A percentile compares a stretch with the other conserved stretches of the same genome.
phyloP scores from a whole-genome alignment of 2,888 invertebrate genomes.

The Drosophila cyrtoloma region DNA sequence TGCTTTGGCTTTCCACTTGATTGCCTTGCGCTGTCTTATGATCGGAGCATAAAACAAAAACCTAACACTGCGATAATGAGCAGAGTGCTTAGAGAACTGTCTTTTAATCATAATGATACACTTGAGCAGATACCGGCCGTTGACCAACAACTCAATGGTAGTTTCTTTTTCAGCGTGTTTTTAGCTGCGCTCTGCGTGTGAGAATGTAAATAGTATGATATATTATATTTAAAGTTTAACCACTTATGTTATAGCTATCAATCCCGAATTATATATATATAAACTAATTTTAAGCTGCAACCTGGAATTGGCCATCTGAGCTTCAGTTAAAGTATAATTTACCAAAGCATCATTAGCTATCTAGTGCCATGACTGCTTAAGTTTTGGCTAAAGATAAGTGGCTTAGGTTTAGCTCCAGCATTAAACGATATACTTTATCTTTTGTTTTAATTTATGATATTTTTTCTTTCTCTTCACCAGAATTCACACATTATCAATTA shows the following conservation, averaged over 20 bases:
- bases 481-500: not conserved
- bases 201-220: not conserved
- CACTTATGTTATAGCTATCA: not conserved
- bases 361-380: not conserved
- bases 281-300: not conserved
- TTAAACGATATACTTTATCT: conserved; percentile 2
- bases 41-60: conserved; percentile 27
- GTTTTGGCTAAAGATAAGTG: not conserved
- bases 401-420: not conserved
- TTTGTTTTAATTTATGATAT: not conserved
- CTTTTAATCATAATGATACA: conserved; percentile 7
- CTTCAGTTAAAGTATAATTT: not conserved
- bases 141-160: conserved; percentile 13
- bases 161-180: not conserved
- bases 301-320: not conserved
- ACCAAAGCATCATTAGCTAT: not conserved
- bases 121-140: conserved; percentile 5
- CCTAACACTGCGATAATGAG: conserved; percentile 32
- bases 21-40: conserved; percentile 44
- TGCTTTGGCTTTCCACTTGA: conserved; percentile 67
- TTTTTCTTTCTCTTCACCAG: not conserved
- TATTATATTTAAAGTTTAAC: not conserved
- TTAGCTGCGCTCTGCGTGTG: not conserved
- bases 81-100: not conserved
- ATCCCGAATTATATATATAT: not conserved